A percentile compares a stretch with the other conserved stretches of the same genome.
Evolutionary conservation across 1,140 invertebrate genomes (phyloP).

Genomic region (Camponotus vicinus): DNA sequence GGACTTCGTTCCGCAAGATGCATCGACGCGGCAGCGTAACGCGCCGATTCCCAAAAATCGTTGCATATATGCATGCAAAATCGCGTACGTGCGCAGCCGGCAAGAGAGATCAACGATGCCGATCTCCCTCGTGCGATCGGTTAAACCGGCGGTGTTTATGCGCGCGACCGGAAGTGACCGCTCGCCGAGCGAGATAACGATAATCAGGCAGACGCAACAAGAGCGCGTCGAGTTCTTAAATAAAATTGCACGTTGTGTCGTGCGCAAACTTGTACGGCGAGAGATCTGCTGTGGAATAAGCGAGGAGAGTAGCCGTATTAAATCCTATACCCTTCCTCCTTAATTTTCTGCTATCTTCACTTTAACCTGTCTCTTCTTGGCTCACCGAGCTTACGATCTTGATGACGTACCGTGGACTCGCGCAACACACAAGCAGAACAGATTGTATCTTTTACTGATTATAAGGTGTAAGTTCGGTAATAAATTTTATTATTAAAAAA

Average conservation of each 20-base stretch:
- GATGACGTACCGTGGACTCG: constrained; percentile 33
- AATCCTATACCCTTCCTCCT: constrained; percentile 6
- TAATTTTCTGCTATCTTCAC: constrained; percentile 27
- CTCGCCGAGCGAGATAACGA: constrained; percentile 54
- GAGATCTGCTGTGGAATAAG: background rate
- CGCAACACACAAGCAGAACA: background rate
- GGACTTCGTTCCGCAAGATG: constrained; percentile 49
- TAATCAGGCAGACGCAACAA: constrained; percentile 56
- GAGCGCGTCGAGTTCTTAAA: constrained; percentile 32
- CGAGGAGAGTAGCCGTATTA: constrained; percentile 2
- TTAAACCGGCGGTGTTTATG: background rate
- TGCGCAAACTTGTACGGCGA: constrained; percentile 23
- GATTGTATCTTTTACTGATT: constrained; percentile 2
- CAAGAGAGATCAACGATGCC: constrained; percentile 11
- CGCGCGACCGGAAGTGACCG: constrained; percentile 56
- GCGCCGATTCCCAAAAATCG: constrained; percentile 55
- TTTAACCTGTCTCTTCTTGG: constrained; percentile 26
- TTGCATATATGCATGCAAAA: constrained; percentile 59
- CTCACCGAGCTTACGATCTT: constrained; percentile 16
- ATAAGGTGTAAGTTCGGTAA: background rate
- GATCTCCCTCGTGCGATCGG: constrained; percentile 31
- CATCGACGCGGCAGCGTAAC: constrained; percentile 22
- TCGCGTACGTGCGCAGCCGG: background rate
- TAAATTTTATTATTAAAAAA: background rate
- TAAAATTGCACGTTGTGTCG: constrained; percentile 55